These are phyloP conservation scores for Trilocha varians DNA, from an alignment of 2,888 invertebrate species.

Conservation along the genomic window DNA sequence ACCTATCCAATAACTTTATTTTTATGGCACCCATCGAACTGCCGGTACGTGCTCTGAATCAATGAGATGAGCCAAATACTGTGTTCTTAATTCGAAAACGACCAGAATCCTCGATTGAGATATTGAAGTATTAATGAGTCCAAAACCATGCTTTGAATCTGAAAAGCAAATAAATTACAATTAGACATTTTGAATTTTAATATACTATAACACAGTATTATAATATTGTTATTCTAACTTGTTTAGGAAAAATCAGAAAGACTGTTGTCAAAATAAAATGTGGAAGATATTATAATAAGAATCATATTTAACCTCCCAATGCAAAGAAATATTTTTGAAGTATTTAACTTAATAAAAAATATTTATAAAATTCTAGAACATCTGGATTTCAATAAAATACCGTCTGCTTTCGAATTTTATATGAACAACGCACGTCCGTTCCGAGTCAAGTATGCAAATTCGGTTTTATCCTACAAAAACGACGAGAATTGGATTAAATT, in stretches of 20 bases:
- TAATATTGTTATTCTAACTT: too few species aligned
- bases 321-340: too few species aligned
- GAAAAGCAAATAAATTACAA: too few species aligned
- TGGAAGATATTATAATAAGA: too few species aligned
- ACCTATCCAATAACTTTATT: neutral
- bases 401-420: neutral
- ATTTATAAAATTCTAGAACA: neutral
- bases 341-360: neutral
- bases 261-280: too few species aligned
- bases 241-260: too few species aligned
- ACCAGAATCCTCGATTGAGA: constrained; percentile 10
- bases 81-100: constrained; percentile 19
- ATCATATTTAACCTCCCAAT: too few species aligned
- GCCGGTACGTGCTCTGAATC: constrained; percentile 1
- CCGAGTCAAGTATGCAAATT: constrained; percentile 11
- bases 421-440: constrained; percentile 3
- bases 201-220: too few species aligned
- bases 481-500: constrained; percentile 10
- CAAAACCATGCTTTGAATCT: too few species aligned
- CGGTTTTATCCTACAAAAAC: constrained; percentile 3
- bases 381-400: neutral
- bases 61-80: constrained; percentile 8
- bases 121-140: neutral
- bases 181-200: too few species aligned
- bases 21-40: neutral